A percentile compares a stretch with the other conserved stretches of the same genome.
Evolutionary conservation across 2,113 vertebrate species (phyloP).

Genomic region (Sphaerodactylus townsendi): DNA sequence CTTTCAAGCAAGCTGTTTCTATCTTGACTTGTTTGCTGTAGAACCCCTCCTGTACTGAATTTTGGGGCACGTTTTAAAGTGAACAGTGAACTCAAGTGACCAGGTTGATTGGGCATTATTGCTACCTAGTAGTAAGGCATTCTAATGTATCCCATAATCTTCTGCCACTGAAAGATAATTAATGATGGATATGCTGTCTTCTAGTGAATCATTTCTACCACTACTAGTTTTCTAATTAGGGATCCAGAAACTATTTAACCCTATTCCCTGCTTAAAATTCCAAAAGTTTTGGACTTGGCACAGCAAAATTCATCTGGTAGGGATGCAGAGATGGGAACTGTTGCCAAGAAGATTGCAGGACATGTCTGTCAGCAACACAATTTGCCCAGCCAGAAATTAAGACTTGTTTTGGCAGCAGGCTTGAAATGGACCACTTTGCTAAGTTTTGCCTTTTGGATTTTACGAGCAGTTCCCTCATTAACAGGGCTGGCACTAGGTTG

Average conservation of each 20-base stretch:
- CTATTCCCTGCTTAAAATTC: neutral
- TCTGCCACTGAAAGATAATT: neutral
- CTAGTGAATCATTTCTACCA: neutral
- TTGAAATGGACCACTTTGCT: neutral
- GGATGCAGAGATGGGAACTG: neutral
- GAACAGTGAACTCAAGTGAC: too few species aligned
- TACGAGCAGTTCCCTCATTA: too few species aligned
- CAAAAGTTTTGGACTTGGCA: neutral
- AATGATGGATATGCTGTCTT: neutral
- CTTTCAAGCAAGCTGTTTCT: neutral
- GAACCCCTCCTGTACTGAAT: neutral
- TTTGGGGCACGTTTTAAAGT: neutral
- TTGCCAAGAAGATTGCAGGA: neutral
- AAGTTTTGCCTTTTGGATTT: too few species aligned
- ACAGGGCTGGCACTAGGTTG: neutral
- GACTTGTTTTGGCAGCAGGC: neutral
- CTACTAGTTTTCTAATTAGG: neutral
- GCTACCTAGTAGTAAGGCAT: neutral
- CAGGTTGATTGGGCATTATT: neutral
- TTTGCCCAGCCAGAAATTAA: neutral
- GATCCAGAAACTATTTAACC: neutral
- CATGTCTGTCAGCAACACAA: neutral
- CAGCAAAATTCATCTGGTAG: neutral
- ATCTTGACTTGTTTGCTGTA: too few species aligned
- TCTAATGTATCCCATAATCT: neutral